A percentile compares a stretch with the other conserved stretches of the same genome.
Conservation (phyloP, 2,797 vertebrate genomes). For the Rhinophrynus dorsalis region DNA sequence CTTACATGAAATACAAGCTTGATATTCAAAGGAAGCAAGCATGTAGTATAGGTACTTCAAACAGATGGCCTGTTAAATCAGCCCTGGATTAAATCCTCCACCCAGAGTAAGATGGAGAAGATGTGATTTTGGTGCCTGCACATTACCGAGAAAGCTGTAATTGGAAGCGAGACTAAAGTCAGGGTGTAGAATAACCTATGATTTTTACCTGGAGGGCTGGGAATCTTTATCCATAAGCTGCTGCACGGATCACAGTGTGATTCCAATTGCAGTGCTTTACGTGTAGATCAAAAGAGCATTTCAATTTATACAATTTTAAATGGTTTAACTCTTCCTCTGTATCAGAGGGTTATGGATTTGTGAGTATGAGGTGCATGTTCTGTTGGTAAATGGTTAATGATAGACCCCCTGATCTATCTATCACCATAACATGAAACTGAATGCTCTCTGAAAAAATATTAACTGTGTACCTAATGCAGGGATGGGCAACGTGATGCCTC, state of each 20-base stretch:
- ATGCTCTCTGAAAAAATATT: too few species aligned
- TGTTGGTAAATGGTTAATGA: too few species aligned
- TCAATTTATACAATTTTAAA: slow-evolving; percentile 1
- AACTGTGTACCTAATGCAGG: too few species aligned
- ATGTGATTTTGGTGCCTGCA: slow-evolving; percentile 23
- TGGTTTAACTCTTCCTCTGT: too few species aligned
- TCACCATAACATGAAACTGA: too few species aligned
- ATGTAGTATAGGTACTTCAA: slow-evolving; percentile 21
- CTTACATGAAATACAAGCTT: slow-evolving; percentile 27
- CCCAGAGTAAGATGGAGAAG: slow-evolving; percentile 1
- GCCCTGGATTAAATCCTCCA: slow-evolving; percentile 30
- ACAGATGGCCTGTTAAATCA: slow-evolving; percentile 28
- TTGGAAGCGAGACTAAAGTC: slow-evolving; percentile 7
- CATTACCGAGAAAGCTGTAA: slow-evolving; percentile 10
- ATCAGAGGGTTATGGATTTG: too few species aligned
- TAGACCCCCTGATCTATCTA: too few species aligned
- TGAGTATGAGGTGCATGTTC: too few species aligned
- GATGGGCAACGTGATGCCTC: too few species aligned
- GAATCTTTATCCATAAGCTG: neutral
- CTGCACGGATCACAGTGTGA: slow-evolving; percentile 31
- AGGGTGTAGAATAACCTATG: neutral
- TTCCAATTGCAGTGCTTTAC: slow-evolving; percentile 13
- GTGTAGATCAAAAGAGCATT: neutral
- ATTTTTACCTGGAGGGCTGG: slow-evolving; percentile 10
- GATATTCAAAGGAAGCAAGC: slow-evolving; percentile 34